A percentile compares a stretch with the other conserved stretches of the same genome.
These are phyloP conservation scores for Diplosoma virens DNA, from an alignment of 23 tunicate genomes.

Conservation along the genomic window DNA sequence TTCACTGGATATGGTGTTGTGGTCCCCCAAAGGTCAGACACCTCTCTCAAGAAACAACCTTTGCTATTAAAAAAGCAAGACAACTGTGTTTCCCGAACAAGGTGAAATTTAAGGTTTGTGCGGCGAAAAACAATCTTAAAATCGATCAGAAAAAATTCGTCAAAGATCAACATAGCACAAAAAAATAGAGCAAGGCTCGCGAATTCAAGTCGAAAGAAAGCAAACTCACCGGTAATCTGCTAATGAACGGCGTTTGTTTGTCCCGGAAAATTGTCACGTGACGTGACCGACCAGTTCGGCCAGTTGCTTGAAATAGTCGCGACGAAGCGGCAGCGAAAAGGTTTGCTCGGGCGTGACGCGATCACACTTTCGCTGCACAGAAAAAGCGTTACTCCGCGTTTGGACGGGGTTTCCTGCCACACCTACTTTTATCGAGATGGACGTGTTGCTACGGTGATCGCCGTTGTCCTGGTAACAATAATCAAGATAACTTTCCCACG, in stretches of 20 bases:
- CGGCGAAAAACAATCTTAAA: too few relatives aligned
- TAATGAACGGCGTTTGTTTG: constrained; percentile 11
- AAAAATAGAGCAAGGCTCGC: too few relatives aligned
- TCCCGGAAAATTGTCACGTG: constrained; percentile 83
- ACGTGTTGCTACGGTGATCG: constrained; percentile 4
- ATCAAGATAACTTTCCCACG: constrained; percentile 66
- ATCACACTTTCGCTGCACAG: constrained; percentile 68
- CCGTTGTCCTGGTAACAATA: constrained; percentile 16
- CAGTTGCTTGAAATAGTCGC: constrained; percentile 62
- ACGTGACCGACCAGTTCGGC: constrained; percentile 66
- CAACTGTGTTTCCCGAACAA: too few relatives aligned
- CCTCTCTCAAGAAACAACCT: too few relatives aligned
- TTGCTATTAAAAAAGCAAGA: too few relatives aligned
- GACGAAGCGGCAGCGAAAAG: constrained; percentile 71
- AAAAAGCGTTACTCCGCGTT: background rate
- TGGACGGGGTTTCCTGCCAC: background rate
- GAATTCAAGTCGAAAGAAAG: too few relatives aligned
- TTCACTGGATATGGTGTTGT: too few relatives aligned
- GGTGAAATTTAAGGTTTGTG: too few relatives aligned
- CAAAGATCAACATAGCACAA: too few relatives aligned
- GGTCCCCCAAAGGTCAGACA: too few relatives aligned
- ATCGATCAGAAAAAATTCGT: too few relatives aligned
- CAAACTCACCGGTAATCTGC: constrained; percentile 21
- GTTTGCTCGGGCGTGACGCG: constrained; percentile 50
- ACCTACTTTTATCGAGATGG: background rate